These are phyloP conservation scores for Globodera rostochiensis DNA, from an alignment of 1,140 invertebrate genomes.

Conservation along the genomic window DNA sequence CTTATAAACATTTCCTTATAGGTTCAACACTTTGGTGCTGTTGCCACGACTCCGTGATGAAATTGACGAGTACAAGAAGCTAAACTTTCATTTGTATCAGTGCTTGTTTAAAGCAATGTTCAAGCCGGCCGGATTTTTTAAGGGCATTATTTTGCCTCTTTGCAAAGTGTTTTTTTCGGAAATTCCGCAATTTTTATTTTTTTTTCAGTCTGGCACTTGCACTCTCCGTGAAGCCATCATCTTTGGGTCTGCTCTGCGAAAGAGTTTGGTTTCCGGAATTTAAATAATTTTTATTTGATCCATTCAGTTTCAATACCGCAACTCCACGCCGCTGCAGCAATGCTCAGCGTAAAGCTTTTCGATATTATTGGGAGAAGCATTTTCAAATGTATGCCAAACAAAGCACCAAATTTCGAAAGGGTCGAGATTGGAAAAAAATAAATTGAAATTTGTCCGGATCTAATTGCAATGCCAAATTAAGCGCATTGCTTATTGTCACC, in stretches of 20 bases:
- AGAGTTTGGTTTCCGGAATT: constrained; percentile 64
- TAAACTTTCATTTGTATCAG: constrained; percentile 96
- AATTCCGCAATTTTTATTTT: constrained; percentile 1
- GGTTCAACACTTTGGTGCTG: constrained; percentile 74
- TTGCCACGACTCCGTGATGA: constrained; percentile 91
- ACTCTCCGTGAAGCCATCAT: constrained; percentile 92
- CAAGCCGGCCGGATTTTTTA: constrained; percentile 98
- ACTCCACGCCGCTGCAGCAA: constrained; percentile 90
- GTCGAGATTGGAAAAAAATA: too few species aligned
- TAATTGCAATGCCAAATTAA: too few species aligned
- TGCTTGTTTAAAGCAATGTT: constrained; percentile 88
- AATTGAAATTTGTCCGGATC: too few species aligned
- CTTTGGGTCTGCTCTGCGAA: constrained; percentile 81
- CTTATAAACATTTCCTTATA: constrained; percentile 46
- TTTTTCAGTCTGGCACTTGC: constrained; percentile 80
- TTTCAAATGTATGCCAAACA: too few species aligned
- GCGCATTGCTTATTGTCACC: too few species aligned
- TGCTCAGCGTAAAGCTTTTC: constrained; percentile 73
- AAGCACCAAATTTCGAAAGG: too few species aligned
- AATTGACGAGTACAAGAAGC: constrained; percentile 86
- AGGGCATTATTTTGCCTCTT: constrained; percentile 87
- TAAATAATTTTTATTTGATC: not conserved
- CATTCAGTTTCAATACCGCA: constrained; percentile 85
- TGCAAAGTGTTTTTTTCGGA: constrained; percentile 71
- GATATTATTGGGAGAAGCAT: not conserved